Conservation (phyloP, 2,797 vertebrate genomes). For the Odontamblyopus lacepedii region DNA sequence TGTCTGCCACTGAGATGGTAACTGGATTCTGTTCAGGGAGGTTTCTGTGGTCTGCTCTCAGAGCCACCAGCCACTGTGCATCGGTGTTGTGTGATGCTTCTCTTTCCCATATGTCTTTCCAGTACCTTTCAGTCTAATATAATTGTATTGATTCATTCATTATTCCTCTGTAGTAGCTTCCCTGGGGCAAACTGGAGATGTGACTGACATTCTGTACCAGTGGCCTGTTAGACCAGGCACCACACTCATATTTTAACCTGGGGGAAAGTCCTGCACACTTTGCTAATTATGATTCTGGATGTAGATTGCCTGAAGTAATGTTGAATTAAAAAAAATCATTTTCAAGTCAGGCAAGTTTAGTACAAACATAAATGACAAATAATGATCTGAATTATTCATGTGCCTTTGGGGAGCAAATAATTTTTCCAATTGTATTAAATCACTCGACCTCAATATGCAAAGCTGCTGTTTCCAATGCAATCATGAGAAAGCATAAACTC, state of each 20-base stretch:
- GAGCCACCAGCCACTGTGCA: no score
- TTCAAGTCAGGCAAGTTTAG: not conserved
- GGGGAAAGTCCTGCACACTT: not conserved
- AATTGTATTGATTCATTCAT: not conserved
- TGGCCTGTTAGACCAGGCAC: not conserved
- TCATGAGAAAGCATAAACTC: not conserved
- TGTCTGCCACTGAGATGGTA: no score
- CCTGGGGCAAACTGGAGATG: not conserved
- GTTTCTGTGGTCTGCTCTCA: no score
- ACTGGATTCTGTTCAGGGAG: no score
- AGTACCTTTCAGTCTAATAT: no score
- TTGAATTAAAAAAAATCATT: not conserved
- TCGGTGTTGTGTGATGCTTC: no score
- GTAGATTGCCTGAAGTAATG: not conserved
- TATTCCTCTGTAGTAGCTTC: not conserved
- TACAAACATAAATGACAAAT: not conserved
- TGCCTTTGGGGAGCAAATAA: not conserved
- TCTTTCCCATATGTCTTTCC: no score
- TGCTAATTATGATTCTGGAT: not conserved
- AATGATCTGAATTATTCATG: not conserved
- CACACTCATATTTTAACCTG: not conserved
- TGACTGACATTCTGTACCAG: not conserved
- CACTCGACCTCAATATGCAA: not conserved
- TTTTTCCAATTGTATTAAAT: not conserved
- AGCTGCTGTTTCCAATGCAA: not conserved